Evolutionary conservation across 2,113 vertebrate genomes (phyloP).

Genomic region (Zingel zingel): DNA sequence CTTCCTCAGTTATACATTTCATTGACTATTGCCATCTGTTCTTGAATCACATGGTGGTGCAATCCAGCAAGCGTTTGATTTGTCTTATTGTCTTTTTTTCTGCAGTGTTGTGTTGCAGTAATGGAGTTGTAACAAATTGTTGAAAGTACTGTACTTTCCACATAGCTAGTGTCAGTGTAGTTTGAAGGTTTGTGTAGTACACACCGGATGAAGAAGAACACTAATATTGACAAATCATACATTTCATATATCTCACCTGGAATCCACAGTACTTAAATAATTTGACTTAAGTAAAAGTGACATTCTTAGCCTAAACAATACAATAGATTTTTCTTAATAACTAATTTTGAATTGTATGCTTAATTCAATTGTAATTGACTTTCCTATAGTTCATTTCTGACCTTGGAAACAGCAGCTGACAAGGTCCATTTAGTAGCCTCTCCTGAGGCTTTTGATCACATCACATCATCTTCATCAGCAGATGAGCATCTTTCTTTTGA

Average conservation of each 20-base stretch:
- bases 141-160: background rate
- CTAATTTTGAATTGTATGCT: background rate
- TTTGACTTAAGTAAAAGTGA: background rate
- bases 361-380: background rate
- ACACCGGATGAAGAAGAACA: background rate
- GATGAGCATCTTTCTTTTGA: background rate
- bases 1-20: slow-evolving; percentile 17
- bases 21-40: slow-evolving; percentile 43
- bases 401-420: background rate
- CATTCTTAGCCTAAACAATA: background rate
- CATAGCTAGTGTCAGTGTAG: background rate
- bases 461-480: background rate
- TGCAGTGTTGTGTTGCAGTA: background rate
- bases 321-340: background rate
- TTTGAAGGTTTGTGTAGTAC: background rate
- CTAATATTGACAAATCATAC: background rate
- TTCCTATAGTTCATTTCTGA: background rate
- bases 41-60: background rate
- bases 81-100: background rate
- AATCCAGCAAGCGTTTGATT: background rate
- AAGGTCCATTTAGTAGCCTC: background rate
- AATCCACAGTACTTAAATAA: background rate
- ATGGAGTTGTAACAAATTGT: background rate
- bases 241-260: background rate
- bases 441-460: background rate